Conservation (phyloP, 2,888 invertebrate species). For the Leucoptera coffeella region DNA sequence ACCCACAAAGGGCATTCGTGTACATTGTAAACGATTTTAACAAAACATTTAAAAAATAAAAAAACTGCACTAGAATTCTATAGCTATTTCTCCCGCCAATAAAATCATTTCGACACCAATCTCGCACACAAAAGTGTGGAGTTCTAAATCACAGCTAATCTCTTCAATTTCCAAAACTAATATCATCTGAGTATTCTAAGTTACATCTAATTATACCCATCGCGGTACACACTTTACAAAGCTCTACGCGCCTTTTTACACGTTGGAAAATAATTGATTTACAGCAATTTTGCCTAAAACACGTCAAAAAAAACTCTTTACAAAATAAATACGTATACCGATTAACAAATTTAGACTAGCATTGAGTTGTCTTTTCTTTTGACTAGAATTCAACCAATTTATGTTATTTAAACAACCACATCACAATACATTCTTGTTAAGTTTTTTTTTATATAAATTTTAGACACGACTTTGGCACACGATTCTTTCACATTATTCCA, state of each 20-base stretch:
- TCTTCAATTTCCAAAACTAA: conserved; percentile 29
- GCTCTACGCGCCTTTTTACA: conserved; percentile 54
- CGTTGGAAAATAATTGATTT: conserved; percentile 55
- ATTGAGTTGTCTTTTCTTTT: conserved; percentile 16
- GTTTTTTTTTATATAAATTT: conserved; percentile 15
- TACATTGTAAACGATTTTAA: no score
- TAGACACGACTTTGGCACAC: conserved; percentile 46
- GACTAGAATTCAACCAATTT: no score
- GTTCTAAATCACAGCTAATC: conserved; percentile 45
- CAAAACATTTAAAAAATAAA: no score
- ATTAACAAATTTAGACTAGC: conserved; percentile 44
- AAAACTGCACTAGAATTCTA: conserved; percentile 7
- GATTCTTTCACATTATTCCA: no score
- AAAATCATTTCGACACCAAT: conserved; percentile 1
- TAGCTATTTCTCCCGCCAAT: conserved; percentile 6
- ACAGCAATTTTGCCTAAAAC: no score
- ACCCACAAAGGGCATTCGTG: no score
- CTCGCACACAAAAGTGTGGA: conserved; percentile 40
- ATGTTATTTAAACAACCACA: conserved; percentile 14
- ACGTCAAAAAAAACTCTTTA: no score
- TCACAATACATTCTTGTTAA: conserved; percentile 1
- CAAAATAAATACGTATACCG: no score
- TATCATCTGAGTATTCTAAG: conserved; percentile 21
- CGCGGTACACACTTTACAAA: conserved; percentile 46
- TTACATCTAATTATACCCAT: conserved; percentile 42